These are phyloP conservation scores for Campoletis sonorensis DNA, from an alignment of 1,140 invertebrate species.

Conservation along the genomic window DNA sequence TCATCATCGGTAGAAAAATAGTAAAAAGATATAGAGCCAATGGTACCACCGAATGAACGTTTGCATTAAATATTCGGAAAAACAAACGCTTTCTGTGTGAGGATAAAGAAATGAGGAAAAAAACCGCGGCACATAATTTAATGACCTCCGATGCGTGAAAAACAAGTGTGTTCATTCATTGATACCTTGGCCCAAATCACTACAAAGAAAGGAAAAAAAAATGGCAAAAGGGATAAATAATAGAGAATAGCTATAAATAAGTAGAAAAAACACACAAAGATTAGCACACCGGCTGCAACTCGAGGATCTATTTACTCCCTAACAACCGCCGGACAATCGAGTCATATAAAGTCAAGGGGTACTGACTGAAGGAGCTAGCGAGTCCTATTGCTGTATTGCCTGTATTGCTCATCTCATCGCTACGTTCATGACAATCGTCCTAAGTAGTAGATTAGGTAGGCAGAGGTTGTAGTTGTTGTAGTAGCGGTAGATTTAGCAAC, in stretches of 20 bases:
- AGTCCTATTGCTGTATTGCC: slow-evolving; percentile 68
- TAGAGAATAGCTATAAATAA: slow-evolving; percentile 42
- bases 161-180: neutral
- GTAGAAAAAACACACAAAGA: slow-evolving; percentile 48
- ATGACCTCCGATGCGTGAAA: no score
- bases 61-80: no score
- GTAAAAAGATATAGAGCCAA: no score
- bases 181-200: neutral
- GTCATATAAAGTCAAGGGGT: slow-evolving; percentile 57
- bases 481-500: slow-evolving; percentile 66
- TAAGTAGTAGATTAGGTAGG: slow-evolving; percentile 74
- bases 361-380: slow-evolving; percentile 76
- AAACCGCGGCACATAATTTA: no score
- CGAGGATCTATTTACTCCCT: slow-evolving; percentile 76
- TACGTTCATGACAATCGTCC: slow-evolving; percentile 77
- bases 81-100: no score
- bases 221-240: slow-evolving; percentile 39
- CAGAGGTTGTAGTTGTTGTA: slow-evolving; percentile 68
- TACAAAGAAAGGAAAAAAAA: neutral
- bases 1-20: no score
- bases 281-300: slow-evolving; percentile 37
- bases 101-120: no score
- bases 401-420: slow-evolving; percentile 74
- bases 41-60: no score
- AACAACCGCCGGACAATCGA: slow-evolving; percentile 67